Base-by-base conservation (phyloP, 2,888 invertebrate species). In the Dusona sp. region DNA sequence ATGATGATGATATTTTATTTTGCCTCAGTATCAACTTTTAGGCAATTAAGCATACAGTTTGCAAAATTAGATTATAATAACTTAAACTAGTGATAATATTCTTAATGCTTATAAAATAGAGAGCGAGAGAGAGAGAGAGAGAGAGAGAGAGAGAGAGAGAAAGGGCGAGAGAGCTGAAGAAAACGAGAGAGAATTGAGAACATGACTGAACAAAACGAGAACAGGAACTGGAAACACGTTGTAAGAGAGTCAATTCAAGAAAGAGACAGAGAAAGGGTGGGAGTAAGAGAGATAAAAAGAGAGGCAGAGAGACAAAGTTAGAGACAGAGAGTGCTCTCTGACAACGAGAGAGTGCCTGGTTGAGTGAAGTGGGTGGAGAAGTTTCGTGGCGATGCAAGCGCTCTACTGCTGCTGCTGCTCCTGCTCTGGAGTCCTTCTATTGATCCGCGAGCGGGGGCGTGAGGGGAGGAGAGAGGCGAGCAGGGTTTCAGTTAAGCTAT, bases 401-500 rank as follows among this genome's bases (percentile, higher is more conserved):
- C 86, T 73, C 72, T 67, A 57, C 73, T 74, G 65, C 79, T 75
- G 75, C 70, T 72, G 73, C 45, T 75, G 64, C 78, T 83, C 72
- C 75, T 48, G 85, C 73, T 81, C 80, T 67, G 77, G 79, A 86
- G 86, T 86, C 86, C 84, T 86, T 79, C 84, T 86, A 86, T 86
- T 81, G 86, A 86, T 86, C 86, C 84, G 81, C 79, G 84, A 75
- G 84, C 73, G 75, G 86, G 57, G 82, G 57, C 42, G 82, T 22
- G 36, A 48, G 61, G 36, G 36, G 67, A 61, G 84, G 57, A 77
- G 65, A 72, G 80, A 51, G 42, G 78, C 88, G 89, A 84, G 83
- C 83, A 89, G 88, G 90, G 89, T 91, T 92, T 92, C 91, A 91
- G 92, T 92, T 90, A 90, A 92, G 88, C 92, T 90, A 90, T 88